phyloP scores from a whole-genome alignment of 2,888 invertebrate genomes.

The Aethes cnicana region DNA sequence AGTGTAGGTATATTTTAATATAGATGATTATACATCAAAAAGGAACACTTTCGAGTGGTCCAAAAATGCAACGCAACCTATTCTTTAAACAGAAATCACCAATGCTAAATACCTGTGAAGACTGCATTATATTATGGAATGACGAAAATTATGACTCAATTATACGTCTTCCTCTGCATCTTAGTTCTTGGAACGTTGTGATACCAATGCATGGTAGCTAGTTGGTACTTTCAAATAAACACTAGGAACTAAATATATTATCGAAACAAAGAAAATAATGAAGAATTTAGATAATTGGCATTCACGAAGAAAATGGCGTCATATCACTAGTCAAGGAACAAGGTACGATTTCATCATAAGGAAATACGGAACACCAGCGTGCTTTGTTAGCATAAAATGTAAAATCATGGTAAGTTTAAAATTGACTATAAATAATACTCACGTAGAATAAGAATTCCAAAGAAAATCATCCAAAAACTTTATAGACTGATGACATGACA shows the following conservation, averaged over 20 bases:
- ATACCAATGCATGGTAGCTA: too few relatives aligned
- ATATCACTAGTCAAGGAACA: slow-evolving; percentile 82
- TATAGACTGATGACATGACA: slow-evolving; percentile 82
- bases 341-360: slow-evolving; percentile 79
- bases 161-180: slow-evolving; percentile 1
- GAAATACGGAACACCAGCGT: slow-evolving; percentile 64
- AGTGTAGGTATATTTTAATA: too few relatives aligned
- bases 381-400: slow-evolving; percentile 57
- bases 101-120: too few relatives aligned
- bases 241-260: slow-evolving; percentile 8
- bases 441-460: slow-evolving; percentile 81
- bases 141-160: slow-evolving; percentile 42
- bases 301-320: slow-evolving; percentile 83
- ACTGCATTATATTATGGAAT: too few relatives aligned
- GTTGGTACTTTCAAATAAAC: too few relatives aligned
- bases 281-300: slow-evolving; percentile 79
- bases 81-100: too few relatives aligned
- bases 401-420: slow-evolving; percentile 56
- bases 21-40: too few relatives aligned
- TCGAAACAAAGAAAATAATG: slow-evolving; percentile 69
- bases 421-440: slow-evolving; percentile 70
- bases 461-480: slow-evolving; percentile 82
- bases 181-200: too few relatives aligned
- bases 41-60: too few relatives aligned
- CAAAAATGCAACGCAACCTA: too few relatives aligned